A percentile compares a stretch with the other conserved stretches of the same genome.
Evolutionary conservation across 2,888 invertebrate genomes (phyloP).

Genomic region (Mongoloraphidia duomilia): DNA sequence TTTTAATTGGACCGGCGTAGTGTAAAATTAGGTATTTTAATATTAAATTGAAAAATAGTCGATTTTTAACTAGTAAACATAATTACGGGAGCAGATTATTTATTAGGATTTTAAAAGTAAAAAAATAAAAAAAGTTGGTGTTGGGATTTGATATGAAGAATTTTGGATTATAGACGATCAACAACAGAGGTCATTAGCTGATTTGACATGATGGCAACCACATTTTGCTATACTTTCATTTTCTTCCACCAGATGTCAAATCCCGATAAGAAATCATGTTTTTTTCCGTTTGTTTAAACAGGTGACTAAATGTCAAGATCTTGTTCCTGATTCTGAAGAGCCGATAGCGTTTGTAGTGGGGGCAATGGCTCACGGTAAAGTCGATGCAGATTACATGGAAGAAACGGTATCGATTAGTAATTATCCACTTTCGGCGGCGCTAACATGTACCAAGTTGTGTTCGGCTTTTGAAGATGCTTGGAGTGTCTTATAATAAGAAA

Average conservation of each 20-base stretch:
- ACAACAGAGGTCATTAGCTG: too few species aligned
- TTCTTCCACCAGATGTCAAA: too few species aligned
- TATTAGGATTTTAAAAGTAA: too few species aligned
- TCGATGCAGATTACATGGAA: slow-evolving; percentile 79
- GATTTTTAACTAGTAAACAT: background rate
- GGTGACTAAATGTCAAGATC: slow-evolving; percentile 49
- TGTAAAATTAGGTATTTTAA: background rate
- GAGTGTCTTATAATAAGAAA: slow-evolving; percentile 44
- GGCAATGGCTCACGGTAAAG: slow-evolving; percentile 94
- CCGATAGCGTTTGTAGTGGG: slow-evolving; percentile 87
- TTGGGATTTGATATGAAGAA: too few species aligned
- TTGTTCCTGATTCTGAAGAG: slow-evolving; percentile 63
- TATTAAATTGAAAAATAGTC: background rate
- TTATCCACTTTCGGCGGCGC: slow-evolving; percentile 91
- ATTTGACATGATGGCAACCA: too few species aligned
- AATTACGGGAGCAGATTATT: too few species aligned
- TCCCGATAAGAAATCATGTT: too few species aligned
- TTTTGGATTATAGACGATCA: too few species aligned
- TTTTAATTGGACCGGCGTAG: background rate
- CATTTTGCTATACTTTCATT: too few species aligned
- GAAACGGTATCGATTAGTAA: slow-evolving; percentile 84
- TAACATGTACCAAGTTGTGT: slow-evolving; percentile 91
- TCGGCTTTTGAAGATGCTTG: slow-evolving; percentile 90
- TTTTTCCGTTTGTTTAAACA: background rate
- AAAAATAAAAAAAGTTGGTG: too few species aligned